Evolutionary conservation across 1,140 invertebrate genomes (phyloP), one percentile per base, ranked within the genome.

Genomic region (Bombus pascuorum): DNA sequence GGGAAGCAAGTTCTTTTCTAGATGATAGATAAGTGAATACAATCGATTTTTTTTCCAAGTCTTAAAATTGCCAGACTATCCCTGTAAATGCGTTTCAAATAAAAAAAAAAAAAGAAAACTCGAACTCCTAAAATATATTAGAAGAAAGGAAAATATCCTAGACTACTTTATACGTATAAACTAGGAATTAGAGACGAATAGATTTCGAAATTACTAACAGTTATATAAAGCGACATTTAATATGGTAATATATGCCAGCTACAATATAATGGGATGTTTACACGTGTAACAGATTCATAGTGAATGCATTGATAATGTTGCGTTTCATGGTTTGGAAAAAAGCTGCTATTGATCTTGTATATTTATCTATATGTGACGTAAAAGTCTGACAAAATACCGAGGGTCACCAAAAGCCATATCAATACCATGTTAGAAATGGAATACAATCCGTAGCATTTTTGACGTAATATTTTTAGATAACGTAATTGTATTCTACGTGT

Each of bases 191-290:
- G 6, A 39, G 28, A 59, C 10, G 25, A 59, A 10, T 28, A n/a
- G 28, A 10, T 13, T 13, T 25, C 4, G 18, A 32, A 32, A 78
- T 66, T 78, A 42, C 8, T 25, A 47, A 28, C 44, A 42, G 34
- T 15, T 37, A 53, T 85, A 83, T 32, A 87, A 87, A 88, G 85
- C 53, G 39, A 68, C 65, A 42, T 88, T 83, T 79, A 68, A 87
- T 87, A 57, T 76, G 47, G n/a, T 62, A 71, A 47, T 71, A 76
- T 71, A 65, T 10, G 66, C 34, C 57, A 37, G 42, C 5, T 83
- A 83, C 47, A 79, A 65, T 71, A 47, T 39, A 42, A 44, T 44
- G 18, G 4, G 44, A 22, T 80, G 9, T 62, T 59, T 59, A 39
- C 32, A 34, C 22, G 57, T 12, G 62, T 72, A 79, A 57, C 65